phyloP scores from a whole-genome alignment of 2,797 vertebrate genomes.

The Denticeps clupeoides region DNA sequence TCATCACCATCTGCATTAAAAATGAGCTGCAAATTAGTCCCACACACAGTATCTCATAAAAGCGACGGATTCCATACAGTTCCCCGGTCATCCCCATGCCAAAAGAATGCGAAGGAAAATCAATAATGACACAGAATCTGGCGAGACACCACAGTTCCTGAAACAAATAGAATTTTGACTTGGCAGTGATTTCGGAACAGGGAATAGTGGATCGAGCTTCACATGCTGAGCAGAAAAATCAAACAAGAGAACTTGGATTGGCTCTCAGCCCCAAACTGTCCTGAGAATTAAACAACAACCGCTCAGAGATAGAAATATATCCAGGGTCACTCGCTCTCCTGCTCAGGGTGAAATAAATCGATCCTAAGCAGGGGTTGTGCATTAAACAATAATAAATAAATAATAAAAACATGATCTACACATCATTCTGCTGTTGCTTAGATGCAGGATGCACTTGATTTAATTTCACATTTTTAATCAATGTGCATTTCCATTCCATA shows the following conservation, averaged over 20 bases:
- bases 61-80: conserved; percentile 15
- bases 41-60: conserved; percentile 13
- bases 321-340: not conserved
- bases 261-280: not conserved
- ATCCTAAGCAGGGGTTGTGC: not conserved
- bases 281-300: not conserved
- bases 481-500: no score
- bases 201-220: not conserved
- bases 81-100: conserved; percentile 5
- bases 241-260: not conserved
- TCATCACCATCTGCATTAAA: no score
- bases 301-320: not conserved
- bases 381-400: no score
- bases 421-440: no score
- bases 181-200: no score
- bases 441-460: no score
- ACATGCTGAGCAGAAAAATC: not conserved
- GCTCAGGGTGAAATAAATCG: not conserved
- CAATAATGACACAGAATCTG: not conserved
- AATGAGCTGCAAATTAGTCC: conserved; percentile 8
- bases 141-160: no score
- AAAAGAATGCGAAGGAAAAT: conserved; percentile 9
- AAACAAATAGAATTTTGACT: no score
- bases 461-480: no score
- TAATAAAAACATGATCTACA: no score